Evolutionary conservation across 2,888 invertebrate species (phyloP), one percentile per base, ranked within the genome.

Genomic region (Cactoblastis cactorum): DNA sequence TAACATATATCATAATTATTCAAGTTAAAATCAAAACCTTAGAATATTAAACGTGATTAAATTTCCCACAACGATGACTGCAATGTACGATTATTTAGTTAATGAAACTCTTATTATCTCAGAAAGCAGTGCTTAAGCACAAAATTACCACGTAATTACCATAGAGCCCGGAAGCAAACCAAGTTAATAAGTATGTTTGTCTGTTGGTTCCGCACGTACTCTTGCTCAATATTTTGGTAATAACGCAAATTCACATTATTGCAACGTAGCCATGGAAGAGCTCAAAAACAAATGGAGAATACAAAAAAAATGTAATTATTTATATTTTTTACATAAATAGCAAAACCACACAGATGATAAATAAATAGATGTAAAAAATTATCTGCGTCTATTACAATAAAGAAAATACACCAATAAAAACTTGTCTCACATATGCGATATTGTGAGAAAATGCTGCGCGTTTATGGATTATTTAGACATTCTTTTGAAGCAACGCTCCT

Each of bases 161-260:
- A 43, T 41, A 22, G 12, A 39, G 39, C 12, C 22, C 11, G 19
- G 12, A 15, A 43, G 17, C 43, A 14, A 15, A 28, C 11, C 43
- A 24, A 28, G 14, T 43, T 28, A 28, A 28, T 43, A 32, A 43
- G 15, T 43, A 11, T 28, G 43, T 43, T 28, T 43, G 28, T 43
- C 17, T 28, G 28, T 43, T 24, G 43, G 14, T 24, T 9, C 5
- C 37, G 14, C 17, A 24, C 18, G 19, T 22, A 43, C 28, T 43
- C 43, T 43, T 14, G 43, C 9, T 43, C 28, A 43, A 43, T 43
- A 43, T 43, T 43, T 24, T 43, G 17, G 11, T 43, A 28, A 43
- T 28, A 43, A 43, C 43, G 28, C 15, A 32, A 43, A 28, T 28
- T 43, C 43, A 17, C 43, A 43, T 43, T 28, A 28, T 28, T 43